Base-by-base conservation (phyloP, 1,140 invertebrate species). In the Pentalonia nigronervosa region DNA sequence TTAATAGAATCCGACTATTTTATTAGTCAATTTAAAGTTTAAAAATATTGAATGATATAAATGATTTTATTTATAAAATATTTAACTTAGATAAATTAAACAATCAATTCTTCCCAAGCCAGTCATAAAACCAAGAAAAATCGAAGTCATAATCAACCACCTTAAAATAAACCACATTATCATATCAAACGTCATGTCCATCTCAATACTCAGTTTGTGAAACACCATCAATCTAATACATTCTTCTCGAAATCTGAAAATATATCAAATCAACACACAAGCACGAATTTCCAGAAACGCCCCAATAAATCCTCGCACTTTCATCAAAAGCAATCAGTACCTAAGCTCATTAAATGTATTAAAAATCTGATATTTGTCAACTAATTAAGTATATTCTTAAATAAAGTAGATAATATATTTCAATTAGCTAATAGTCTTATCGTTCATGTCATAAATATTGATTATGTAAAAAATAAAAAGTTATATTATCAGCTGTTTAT, bases 351-450 rank as follows among this genome's bases (percentile, higher is more conserved):
- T 14, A 67, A 67, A 67, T 17, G 30, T n/a, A 67, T 67, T 67
- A n/a, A 14, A 67, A n/a, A n/a, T n/a, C 1, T 6, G 1, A n/a
- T 30, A 0, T n/a, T 30, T 1, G 1, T n/a, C 7, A 17, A 67
- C 30, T 67, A 67, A 17, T 67, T n/a, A 2, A 17, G 6, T 60
- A 60, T 60, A n/a, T n/a, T 67, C 11, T 30, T 30, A 60, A n/a
- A 67, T n/a, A 67, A n/a, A 67, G 11, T 67, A 67, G 7, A 53
- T 67, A 67, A 17, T n/a, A 1, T 67, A n/a, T 67, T n/a, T 4
- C n/a, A 67, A 67, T 67, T n/a, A 67, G 7, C 0, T 67, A 67
- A 67, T n/a, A n/a, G 4, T 1, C 14, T n/a, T 8, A 7, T 17
- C 14, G 11, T 17, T 67, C 6, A n/a, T 14, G 4, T 14, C 14